phyloP scores from a whole-genome alignment of 2,113 vertebrate genomes.

The Oryzias curvinotus region DNA sequence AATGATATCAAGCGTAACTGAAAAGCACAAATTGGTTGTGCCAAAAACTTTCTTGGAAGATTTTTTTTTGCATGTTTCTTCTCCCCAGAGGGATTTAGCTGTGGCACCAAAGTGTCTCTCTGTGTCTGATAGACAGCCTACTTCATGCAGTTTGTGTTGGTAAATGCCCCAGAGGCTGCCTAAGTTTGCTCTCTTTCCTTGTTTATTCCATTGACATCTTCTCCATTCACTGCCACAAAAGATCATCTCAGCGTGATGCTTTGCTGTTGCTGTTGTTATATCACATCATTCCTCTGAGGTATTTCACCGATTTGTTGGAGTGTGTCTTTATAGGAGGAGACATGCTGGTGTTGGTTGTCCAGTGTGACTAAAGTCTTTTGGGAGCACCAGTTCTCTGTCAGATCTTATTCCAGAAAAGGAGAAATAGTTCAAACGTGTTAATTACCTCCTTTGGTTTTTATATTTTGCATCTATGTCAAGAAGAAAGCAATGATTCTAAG shows the following conservation, averaged over 20 bases:
- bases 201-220: conserved; percentile 52
- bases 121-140: conserved; percentile 47
- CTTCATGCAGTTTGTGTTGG: conserved; percentile 47
- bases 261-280: conserved; percentile 37
- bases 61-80: conserved; percentile 1
- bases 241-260: conserved; percentile 40
- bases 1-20: conserved; percentile 27
- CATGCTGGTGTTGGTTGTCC: conserved; percentile 35
- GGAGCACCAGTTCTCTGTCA: conserved; percentile 22
- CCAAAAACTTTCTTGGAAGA: conserved; percentile 8
- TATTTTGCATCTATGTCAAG: too few species aligned
- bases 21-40: conserved; percentile 40
- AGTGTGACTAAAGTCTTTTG: not conserved
- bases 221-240: conserved; percentile 36
- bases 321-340: conserved; percentile 17
- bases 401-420: conserved; percentile 3
- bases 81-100: conserved; percentile 18
- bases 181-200: conserved; percentile 38
- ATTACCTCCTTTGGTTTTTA: too few species aligned
- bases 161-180: conserved; percentile 38
- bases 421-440: conserved; percentile 17
- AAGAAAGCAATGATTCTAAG: too few species aligned
- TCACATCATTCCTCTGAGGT: conserved; percentile 43
- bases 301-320: conserved; percentile 22
- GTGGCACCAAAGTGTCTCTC: conserved; percentile 29